These are phyloP conservation scores for Rhamphomyia laevipes DNA, from an alignment of 2,888 invertebrate species.

Conservation along the genomic window DNA sequence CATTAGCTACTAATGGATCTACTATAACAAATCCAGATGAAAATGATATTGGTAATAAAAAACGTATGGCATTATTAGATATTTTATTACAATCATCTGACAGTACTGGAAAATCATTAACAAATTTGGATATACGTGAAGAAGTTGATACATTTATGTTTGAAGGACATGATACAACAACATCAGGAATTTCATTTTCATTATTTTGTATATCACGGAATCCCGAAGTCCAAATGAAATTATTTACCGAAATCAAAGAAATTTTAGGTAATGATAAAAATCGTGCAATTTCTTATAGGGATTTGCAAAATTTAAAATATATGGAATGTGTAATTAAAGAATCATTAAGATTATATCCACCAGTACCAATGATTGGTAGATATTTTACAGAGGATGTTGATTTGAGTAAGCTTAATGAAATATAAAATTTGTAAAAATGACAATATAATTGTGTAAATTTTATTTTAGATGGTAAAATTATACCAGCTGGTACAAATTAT, in stretches of 20 bases:
- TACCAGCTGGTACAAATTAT: slow-evolving; percentile 28
- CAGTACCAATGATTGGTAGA: slow-evolving; percentile 51
- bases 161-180: slow-evolving; percentile 39
- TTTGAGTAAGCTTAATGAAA: too few species aligned
- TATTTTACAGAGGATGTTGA: slow-evolving; percentile 40
- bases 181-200: slow-evolving; percentile 25
- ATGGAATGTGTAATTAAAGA: slow-evolving; percentile 57
- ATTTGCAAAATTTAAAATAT: slow-evolving; percentile 25
- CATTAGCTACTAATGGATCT: slow-evolving; percentile 13
- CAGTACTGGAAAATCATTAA: slow-evolving; percentile 43
- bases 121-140: slow-evolving; percentile 47
- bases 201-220: slow-evolving; percentile 25
- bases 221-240: slow-evolving; percentile 24
- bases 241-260: slow-evolving; percentile 22
- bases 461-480: slow-evolving; percentile 19
- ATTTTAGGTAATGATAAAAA: slow-evolving; percentile 21
- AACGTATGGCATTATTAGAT: slow-evolving; percentile 53
- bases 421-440: too few species aligned
- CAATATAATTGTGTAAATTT: background rate
- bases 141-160: slow-evolving; percentile 65
- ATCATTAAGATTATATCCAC: slow-evolving; percentile 49
- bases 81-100: slow-evolving; percentile 46
- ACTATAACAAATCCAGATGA: slow-evolving; percentile 17
- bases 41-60: slow-evolving; percentile 39
- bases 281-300: slow-evolving; percentile 16